Conservation (phyloP, 2,797 vertebrate species). For the Hyperoplus immaculatus region DNA sequence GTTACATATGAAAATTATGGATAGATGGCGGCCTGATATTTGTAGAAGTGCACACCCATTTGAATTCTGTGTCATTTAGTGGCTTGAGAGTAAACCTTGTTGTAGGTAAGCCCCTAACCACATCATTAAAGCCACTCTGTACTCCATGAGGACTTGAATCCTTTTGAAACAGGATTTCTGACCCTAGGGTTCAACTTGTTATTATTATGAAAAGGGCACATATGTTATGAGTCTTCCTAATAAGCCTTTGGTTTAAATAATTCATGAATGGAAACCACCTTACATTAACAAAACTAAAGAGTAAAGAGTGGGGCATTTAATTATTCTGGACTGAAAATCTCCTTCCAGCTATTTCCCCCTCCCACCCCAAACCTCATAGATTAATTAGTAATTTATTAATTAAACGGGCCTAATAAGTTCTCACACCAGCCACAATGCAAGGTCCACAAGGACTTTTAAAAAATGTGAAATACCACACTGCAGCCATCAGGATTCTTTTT, state of each 20-base stretch:
- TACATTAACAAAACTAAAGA: conserved; percentile 29
- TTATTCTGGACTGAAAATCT: conserved; percentile 35
- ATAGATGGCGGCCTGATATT: not conserved
- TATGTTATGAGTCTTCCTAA: conserved; percentile 18
- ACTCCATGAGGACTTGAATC: conserved; percentile 4
- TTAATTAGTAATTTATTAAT: conserved; percentile 36
- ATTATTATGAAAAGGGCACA: conserved; percentile 26
- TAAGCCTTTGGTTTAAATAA: conserved; percentile 42
- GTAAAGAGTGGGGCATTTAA: conserved; percentile 24
- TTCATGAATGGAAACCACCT: conserved; percentile 21
- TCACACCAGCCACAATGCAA: conserved; percentile 5
- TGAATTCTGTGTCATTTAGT: conserved; percentile 10
- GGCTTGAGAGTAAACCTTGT: conserved; percentile 1
- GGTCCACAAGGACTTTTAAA: not conserved
- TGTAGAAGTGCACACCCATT: not conserved
- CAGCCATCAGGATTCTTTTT: not conserved
- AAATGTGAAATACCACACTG: not conserved
- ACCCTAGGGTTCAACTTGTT: conserved; percentile 24
- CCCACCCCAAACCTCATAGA: conserved; percentile 7
- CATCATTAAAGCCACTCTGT: conserved; percentile 17
- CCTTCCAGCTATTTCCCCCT: conserved; percentile 4
- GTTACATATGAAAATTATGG: conserved; percentile 10
- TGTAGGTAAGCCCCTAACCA: conserved; percentile 10
- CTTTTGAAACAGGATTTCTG: conserved; percentile 16
- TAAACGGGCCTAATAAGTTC: conserved; percentile 3